A percentile compares a stretch with the other conserved stretches of the same genome.
phyloP scores from a whole-genome alignment of 2,113 vertebrate species.

The Amblyornis subalaris region DNA sequence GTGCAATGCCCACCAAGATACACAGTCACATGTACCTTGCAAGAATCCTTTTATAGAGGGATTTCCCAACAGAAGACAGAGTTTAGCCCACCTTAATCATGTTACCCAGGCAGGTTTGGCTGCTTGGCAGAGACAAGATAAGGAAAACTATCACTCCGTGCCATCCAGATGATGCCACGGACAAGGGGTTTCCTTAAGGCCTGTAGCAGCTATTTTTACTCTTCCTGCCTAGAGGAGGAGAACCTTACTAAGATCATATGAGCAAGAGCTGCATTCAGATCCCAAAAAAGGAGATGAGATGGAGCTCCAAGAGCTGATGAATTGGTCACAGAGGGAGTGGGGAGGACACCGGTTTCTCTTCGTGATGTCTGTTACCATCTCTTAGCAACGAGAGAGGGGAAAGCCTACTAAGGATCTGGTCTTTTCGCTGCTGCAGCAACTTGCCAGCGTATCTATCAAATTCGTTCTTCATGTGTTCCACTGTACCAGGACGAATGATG shows the following conservation, averaged over 20 bases:
- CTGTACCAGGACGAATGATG: not conserved
- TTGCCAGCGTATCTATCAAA: no score
- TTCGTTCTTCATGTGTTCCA: not conserved
- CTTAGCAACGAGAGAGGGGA: not conserved
- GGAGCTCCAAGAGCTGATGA: not conserved
- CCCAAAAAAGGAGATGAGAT: not conserved
- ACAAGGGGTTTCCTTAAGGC: not conserved
- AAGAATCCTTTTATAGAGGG: not conserved
- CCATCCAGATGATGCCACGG: fast-evolving
- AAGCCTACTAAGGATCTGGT: not conserved
- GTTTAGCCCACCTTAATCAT: not conserved
- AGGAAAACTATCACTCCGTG: not conserved
- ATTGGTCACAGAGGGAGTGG: not conserved
- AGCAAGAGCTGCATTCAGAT: fast-evolving
- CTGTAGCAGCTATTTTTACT: not conserved
- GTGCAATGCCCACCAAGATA: not conserved
- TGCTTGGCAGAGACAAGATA: not conserved
- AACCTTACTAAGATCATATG: not conserved
- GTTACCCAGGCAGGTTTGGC: not conserved
- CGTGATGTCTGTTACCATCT: not conserved
- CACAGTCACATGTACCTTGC: not conserved
- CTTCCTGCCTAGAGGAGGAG: not conserved
- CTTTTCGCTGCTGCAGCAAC: not conserved
- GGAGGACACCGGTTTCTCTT: not conserved
- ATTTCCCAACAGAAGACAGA: not conserved